Conservation (phyloP, 30 jellyfish, hydroid and myxozoan genomes). For the Aurelia coerulea region DNA sequence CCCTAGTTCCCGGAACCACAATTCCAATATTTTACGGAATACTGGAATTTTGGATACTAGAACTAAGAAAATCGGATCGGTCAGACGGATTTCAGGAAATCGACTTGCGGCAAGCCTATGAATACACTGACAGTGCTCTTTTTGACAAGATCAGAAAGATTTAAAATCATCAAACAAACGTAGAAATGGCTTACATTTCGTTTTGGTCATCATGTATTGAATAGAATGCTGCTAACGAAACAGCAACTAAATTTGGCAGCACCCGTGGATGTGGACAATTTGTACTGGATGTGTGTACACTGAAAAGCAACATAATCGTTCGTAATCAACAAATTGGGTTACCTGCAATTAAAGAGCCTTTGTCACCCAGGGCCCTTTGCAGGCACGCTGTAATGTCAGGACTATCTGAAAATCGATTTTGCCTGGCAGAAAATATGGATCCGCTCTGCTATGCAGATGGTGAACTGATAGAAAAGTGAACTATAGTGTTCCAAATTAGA, state of each 20-base stretch:
- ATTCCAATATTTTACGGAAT: too few species aligned
- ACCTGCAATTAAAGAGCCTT: background rate
- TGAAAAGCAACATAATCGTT: constrained; percentile 1
- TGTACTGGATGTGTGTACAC: constrained; percentile 80
- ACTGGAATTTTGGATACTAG: background rate
- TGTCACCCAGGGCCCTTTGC: too few species aligned
- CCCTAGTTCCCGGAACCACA: too few species aligned
- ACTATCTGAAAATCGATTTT: background rate
- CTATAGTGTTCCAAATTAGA: too few species aligned
- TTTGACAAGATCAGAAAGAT: background rate
- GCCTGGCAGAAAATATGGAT: too few species aligned
- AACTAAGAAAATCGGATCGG: background rate
- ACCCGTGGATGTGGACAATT: constrained; percentile 91
- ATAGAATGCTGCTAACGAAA: constrained; percentile 79
- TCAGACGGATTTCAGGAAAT: background rate
- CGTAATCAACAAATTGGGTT: background rate
- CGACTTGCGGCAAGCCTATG: too few species aligned
- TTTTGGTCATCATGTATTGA: constrained; percentile 73
- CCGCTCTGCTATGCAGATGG: background rate
- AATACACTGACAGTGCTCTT: background rate
- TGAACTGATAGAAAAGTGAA: background rate
- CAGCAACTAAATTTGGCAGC: constrained; percentile 84
- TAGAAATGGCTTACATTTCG: constrained; percentile 50
- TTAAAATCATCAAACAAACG: background rate
- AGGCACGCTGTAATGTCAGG: background rate